Conservation (phyloP, 2,113 vertebrate genomes). For the Mus pahari region DNA sequence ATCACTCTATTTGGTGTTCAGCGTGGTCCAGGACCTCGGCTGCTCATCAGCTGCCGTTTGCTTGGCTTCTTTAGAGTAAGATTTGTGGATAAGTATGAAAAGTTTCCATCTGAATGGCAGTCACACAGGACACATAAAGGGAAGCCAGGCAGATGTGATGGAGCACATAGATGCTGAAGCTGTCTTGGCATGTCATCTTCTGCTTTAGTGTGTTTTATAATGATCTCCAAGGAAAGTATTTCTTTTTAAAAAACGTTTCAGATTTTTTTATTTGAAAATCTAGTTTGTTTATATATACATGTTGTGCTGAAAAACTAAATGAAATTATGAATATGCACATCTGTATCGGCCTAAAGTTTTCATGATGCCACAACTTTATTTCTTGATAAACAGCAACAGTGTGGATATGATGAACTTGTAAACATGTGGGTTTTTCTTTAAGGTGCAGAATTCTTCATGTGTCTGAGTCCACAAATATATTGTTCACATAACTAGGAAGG, state of each 20-base stretch:
- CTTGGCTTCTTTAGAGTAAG: neutral
- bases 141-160: neutral
- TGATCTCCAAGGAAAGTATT: neutral
- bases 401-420: neutral
- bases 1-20: neutral
- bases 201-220: neutral
- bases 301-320: neutral
- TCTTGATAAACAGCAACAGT: neutral
- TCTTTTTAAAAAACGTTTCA: slow-evolving; percentile 10
- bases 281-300: neutral
- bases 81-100: slow-evolving; percentile 4
- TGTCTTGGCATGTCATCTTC: neutral
- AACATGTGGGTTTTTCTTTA: neutral
- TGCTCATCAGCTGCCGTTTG: neutral
- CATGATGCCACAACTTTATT: neutral
- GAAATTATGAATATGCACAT: neutral
- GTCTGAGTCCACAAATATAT: neutral
- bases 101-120: neutral
- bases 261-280: slow-evolving; percentile 21
- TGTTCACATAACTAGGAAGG: neutral
- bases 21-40: neutral
- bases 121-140: neutral
- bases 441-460: neutral
- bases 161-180: neutral
- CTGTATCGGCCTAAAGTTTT: neutral